Evolutionary conservation across 2,888 invertebrate species (phyloP).

Genomic region (Cephus runcator): DNA sequence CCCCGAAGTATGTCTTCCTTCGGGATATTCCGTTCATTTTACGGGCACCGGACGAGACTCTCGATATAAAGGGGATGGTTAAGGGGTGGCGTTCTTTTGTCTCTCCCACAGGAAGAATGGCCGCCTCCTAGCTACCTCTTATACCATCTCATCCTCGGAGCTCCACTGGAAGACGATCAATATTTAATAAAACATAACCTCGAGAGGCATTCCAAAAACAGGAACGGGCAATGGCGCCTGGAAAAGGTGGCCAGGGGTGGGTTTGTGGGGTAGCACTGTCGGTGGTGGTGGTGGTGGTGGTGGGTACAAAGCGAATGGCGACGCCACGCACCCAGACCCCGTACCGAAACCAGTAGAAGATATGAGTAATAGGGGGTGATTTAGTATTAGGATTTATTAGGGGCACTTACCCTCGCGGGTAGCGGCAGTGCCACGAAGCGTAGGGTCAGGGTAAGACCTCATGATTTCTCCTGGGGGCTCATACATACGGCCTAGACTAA

Average conservation of each 20-base stretch:
- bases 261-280: too few relatives aligned
- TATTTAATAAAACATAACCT: constrained; percentile 33
- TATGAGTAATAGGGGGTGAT: constrained; percentile 61
- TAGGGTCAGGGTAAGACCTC: constrained; percentile 56
- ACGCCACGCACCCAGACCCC: constrained; percentile 14
- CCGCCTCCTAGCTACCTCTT: background rate
- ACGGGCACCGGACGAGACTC: background rate
- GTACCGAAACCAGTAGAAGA: constrained; percentile 31
- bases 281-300: background rate
- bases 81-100: background rate
- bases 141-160: background rate
- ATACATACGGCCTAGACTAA: constrained; percentile 54
- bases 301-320: background rate
- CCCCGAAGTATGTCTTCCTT: background rate
- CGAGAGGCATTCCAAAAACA: constrained; percentile 6
- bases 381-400: constrained; percentile 64
- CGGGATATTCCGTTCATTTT: background rate
- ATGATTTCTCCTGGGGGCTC: constrained; percentile 62
- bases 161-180: background rate
- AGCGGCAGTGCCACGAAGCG: constrained; percentile 16
- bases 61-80: background rate
- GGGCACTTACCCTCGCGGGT: constrained; percentile 43
- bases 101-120: background rate
- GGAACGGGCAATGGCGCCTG: constrained; percentile 1
- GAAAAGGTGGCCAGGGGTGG: background rate